Evolutionary conservation across 2,888 invertebrate species (phyloP), one percentile per base, ranked within the genome.

Genomic region (Conchocele bisecta): DNA sequence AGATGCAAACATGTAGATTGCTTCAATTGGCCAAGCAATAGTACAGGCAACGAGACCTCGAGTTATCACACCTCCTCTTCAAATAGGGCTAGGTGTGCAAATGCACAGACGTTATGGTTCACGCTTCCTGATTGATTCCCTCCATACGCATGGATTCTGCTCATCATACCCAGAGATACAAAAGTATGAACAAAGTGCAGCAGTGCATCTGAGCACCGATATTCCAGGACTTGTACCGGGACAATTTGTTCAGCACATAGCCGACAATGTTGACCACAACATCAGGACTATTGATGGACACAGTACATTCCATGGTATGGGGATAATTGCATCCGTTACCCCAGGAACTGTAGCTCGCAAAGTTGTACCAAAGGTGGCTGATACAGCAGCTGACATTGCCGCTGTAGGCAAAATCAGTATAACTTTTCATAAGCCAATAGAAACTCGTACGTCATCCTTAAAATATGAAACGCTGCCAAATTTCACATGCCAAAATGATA

Each of bases 221-320:
- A 63, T 70, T 58, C 59, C 54, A 9, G 65, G 59, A n/a, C 46
- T 56, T n/a, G 31, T 35, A 17, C 41, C 37, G 11, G 54, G 51
- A 6, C 37, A 26, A 22, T 68, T 75, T 56, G 39, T 84, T 20
- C 79, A 80, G 54, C 80, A 64, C 64, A 75, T 68, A 17, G 83
- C 83, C 15, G 82, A 85, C 53, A 85, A 82, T 74, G 78, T 84
- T 33, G 80, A 86, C 51, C 83, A 84, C 72, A 82, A 82, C 54
- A 64, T 70, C 29, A 42, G 63, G 35, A 83, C 81, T 33, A 17
- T 84, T 11, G 80, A 86, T 70, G 81, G 82, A 7, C 44, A 70
- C 24, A 63, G 65, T 29, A 83, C 85, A 17, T 83, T 84, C 42
- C 83, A 79, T 68, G 81, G 80, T 3, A 83, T 85, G 80, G 81